Base-by-base conservation (phyloP, 2,888 invertebrate genomes). In the Ctena decussata region DNA sequence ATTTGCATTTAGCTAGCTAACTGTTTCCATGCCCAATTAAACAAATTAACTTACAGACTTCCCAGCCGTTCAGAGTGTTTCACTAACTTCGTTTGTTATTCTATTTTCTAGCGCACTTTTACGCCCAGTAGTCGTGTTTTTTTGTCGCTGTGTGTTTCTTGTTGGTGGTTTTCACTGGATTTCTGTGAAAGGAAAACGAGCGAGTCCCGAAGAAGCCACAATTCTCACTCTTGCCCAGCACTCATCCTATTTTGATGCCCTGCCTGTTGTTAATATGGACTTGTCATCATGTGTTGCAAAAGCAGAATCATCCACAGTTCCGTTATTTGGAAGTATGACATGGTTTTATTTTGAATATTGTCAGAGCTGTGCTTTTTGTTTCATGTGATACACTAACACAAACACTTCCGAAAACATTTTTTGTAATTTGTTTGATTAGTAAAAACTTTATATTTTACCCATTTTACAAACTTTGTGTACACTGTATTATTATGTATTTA, bases 241-340 rank as follows among this genome's bases (percentile, higher is more conserved):
- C 96, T 98, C 98, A 53, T 97, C 98, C 82, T 98, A 98, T 97
- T 97, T 98, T 96, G 99, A 99, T 96, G 97, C 98, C 84, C 97
- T 98, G 89, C 97, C 98, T 92, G 97, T 98, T 93, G 97, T 98
- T 83, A 97, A 97, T 94, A 97, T 98, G 90, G 97, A 97, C n/a
- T 98, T 98, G 74, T 98, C 98, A 37, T 98, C 98, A 93, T 97
- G 98, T 95, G 98, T 99, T 91, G 98, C 98, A 87, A 98, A 98
- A 96, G 97, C 97, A 30, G 98, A 98, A 95, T 97, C 98, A 37
- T 97, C 97, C 77, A 96, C 97, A 86, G 97, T 98, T 93, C 98
- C 98, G 82, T 96, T 98, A 94, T 97, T 98, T 96, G 99, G 99
- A 97, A 98, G 98, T 98, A 98, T 96, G 97, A 92, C 5, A 35